phyloP scores from a whole-genome alignment of 2,888 invertebrate species.

The Furcula furcula region DNA sequence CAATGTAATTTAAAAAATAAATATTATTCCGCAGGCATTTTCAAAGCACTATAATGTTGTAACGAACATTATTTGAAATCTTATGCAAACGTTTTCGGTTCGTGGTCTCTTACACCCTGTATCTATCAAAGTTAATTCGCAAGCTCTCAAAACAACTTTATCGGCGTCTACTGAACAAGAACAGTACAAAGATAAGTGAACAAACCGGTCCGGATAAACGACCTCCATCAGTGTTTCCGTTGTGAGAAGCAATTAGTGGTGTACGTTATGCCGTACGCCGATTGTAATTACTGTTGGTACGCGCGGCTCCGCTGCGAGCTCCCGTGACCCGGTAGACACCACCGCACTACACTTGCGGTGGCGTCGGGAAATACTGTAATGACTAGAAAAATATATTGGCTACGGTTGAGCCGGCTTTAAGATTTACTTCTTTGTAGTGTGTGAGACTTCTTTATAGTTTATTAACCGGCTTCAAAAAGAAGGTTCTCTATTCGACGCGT shows the following conservation, averaged over 20 bases:
- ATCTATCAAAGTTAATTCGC: conserved; percentile 18
- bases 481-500: no score
- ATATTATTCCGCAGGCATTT: no score
- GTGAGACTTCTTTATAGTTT: no score
- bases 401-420: no score
- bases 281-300: conserved; percentile 44
- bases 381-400: background rate
- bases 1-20: no score
- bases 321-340: background rate
- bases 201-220: conserved; percentile 44
- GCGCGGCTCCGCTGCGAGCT: conserved; percentile 19
- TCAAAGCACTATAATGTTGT: no score
- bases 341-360: background rate
- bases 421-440: no score
- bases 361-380: background rate
- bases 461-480: no score
- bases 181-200: conserved; percentile 32
- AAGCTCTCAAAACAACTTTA: conserved; percentile 31
- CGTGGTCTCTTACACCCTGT: conserved; percentile 19
- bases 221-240: conserved; percentile 43
- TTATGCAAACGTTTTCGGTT: background rate
- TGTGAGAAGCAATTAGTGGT: conserved; percentile 49
- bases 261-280: conserved; percentile 36
- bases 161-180: conserved; percentile 31
- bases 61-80: no score